Evolutionary conservation across 2,888 invertebrate species (phyloP), one percentile per base, ranked within the genome.

Genomic region (Cremastinae sp.): DNA sequence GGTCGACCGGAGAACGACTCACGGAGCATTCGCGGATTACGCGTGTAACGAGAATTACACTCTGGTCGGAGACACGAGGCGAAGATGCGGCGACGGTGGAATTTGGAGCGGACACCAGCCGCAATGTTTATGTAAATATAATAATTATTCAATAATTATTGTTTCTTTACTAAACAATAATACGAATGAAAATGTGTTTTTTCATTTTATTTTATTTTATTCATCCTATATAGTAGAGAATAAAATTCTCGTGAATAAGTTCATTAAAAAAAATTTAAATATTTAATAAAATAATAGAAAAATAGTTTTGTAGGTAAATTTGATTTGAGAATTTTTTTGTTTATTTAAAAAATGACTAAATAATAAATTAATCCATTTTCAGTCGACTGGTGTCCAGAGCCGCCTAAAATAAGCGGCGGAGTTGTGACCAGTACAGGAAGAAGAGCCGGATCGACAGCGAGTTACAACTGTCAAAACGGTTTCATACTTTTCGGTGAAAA

Each of bases 321-420:
- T 28, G 28, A 3, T 16, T 28, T 16, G 28, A 39, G 0, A 43
- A 22, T 35, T 45, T 61, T 35, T 16, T 35, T 8, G 22, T 49
- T 1, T 9, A n/a, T 35, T 10, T 1, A 59, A 12, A n/a, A 45
- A 5, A 8, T 7, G 7, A 2, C 0, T 51, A 7, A 14, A 22
- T 35, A 61, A 47, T 9, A 20, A 10, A 20, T 43, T 43, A 22
- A 16, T 55, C 43, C 12, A 12, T 14, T 51, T 69, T 14, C 79
- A 91, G 88, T 95, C 86, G 94, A 96, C 90, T 94, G 97, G 96
- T 97, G 97, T 87, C 95, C 96, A 0, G 95, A 95, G 78, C 96
- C 97, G 0, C 95, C 95, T 0, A 91, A 92, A 37, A 94, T 96
- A 1, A 91, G 93, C 5, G 97, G 97, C 0, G 96, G 96, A 0